Conservation (phyloP, 23 tunicate genomes). For the Ciona savignyi region DNA sequence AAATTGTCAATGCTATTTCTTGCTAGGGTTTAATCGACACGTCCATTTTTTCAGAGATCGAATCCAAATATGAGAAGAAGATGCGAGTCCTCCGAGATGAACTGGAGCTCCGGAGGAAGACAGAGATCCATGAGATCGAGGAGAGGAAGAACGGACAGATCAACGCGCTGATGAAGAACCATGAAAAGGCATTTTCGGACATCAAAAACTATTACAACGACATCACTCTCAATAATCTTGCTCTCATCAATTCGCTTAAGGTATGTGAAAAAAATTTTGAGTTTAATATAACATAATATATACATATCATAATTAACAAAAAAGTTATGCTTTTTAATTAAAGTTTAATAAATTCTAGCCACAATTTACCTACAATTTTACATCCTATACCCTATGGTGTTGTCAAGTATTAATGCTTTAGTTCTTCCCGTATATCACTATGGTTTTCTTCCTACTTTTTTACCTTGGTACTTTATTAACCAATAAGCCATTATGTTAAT, state of each 20-base stretch:
- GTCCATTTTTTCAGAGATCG: slow-evolving; percentile 55
- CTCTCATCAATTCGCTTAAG: slow-evolving; percentile 93
- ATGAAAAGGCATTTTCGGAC: slow-evolving; percentile 94
- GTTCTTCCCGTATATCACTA: too few species aligned
- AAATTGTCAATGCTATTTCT: not conserved
- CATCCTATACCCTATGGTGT: too few species aligned
- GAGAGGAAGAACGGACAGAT: slow-evolving; percentile 98
- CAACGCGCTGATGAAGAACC: slow-evolving; percentile 92
- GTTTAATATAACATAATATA: too few species aligned
- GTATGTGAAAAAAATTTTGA: slow-evolving; percentile 9
- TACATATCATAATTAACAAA: too few species aligned
- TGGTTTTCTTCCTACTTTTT: too few species aligned
- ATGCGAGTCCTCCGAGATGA: slow-evolving; percentile 93
- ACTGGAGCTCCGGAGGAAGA: slow-evolving; percentile 86
- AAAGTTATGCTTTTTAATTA: too few species aligned
- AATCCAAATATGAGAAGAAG: slow-evolving; percentile 92
- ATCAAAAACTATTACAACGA: slow-evolving; percentile 98
- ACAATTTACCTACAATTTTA: too few species aligned
- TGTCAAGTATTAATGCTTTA: too few species aligned
- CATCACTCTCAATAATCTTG: slow-evolving; percentile 95
- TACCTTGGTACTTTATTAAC: too few species aligned
- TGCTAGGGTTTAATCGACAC: not conserved
- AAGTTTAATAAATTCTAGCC: too few species aligned
- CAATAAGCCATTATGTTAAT: too few species aligned
- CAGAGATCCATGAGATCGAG: slow-evolving; percentile 97